Base-by-base conservation (phyloP, 2,888 invertebrate genomes). In the Bugula neritina region DNA sequence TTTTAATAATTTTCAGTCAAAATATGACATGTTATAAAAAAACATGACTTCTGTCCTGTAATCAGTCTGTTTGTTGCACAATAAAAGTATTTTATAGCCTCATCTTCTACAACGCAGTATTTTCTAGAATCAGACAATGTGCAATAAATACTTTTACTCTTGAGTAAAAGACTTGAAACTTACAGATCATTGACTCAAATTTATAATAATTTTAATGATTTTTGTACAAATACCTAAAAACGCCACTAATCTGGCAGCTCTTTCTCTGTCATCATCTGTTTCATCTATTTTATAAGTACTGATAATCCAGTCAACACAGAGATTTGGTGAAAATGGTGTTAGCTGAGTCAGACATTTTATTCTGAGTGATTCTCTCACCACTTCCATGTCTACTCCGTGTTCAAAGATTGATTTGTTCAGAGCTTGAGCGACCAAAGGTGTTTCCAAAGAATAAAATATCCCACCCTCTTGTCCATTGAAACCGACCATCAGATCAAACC, bases 381-480 rank as follows among this genome's bases (percentile, higher is more conserved):
- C 10, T 17, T 17, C 27, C 34, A 25, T 27, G 17, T 21, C 21
- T 13, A 63, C 13, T 63, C 63, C 63, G 63, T 63, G 10, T 13
- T 25, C 63, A 27, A n/a, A n/a, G n/a, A 63, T 63, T 13, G 63
- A 63, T 31, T 63, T 27, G 13, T 63, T 21, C 31, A 13, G 21
- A 25, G 10, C 25, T 13, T n/a, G 13, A 13, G 27, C 27, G 17
- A 29, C 2, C 17, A 34, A 2, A 27, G 63, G 29, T 2, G 31
- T 17, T 13, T 25, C 27, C 27, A 27, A 13, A 21, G 27, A 2
- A 31, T 29, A 63, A 17, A 43, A 17, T 17, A 43, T 10, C 5
- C 25, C 63, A 10, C 63, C 63, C 31, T 63, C 63, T 31, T 63
- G 29, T 29, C 63, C 63, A 34, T 63, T 63, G 63, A 63, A 63